phyloP scores from a whole-genome alignment of 2,888 invertebrate genomes.

The Opisthograptis luteolata region DNA sequence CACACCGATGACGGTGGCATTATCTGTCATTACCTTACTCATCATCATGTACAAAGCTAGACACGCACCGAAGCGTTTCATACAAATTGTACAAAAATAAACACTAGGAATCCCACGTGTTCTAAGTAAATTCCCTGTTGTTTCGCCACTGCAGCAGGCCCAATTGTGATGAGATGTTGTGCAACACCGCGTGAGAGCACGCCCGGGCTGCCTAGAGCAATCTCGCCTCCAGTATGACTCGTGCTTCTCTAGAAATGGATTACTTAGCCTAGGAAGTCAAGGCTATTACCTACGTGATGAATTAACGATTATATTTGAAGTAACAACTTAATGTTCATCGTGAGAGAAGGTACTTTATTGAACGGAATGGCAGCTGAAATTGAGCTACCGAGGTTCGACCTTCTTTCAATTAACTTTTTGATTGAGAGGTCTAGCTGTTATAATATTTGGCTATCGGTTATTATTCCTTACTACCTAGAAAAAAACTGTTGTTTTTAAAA shows the following conservation, averaged over 20 bases:
- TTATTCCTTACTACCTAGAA: too few species aligned
- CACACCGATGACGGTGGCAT: too few species aligned
- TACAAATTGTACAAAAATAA: slow-evolving; percentile 1
- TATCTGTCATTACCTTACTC: too few species aligned
- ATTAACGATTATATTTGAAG: neutral
- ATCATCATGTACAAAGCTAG: too few species aligned
- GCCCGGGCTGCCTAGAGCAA: slow-evolving; percentile 35
- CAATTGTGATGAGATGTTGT: slow-evolving; percentile 50
- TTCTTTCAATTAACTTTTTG: too few species aligned
- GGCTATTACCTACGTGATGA: slow-evolving; percentile 16
- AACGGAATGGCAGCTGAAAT: slow-evolving; percentile 11
- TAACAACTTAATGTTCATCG: slow-evolving; percentile 4
- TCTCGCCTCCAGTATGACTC: slow-evolving; percentile 39
- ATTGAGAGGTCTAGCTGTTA: too few species aligned
- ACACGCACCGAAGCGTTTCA: too few species aligned
- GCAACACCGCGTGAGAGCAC: slow-evolving; percentile 49
- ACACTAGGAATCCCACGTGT: slow-evolving; percentile 22
- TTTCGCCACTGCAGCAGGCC: slow-evolving; percentile 49
- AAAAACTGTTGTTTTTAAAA: too few species aligned
- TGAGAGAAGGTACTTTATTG: slow-evolving; percentile 16
- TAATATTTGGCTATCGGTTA: too few species aligned
- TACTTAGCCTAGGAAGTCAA: slow-evolving; percentile 22
- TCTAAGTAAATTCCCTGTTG: slow-evolving; percentile 13
- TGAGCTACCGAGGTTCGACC: too few species aligned
- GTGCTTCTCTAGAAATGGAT: slow-evolving; percentile 11